Percentiles rank a stretch among this genome's conserved stretches.
Evolutionary conservation across 2,888 invertebrate genomes (phyloP).

Genomic region (Hirtodrosophila alboralis): DNA sequence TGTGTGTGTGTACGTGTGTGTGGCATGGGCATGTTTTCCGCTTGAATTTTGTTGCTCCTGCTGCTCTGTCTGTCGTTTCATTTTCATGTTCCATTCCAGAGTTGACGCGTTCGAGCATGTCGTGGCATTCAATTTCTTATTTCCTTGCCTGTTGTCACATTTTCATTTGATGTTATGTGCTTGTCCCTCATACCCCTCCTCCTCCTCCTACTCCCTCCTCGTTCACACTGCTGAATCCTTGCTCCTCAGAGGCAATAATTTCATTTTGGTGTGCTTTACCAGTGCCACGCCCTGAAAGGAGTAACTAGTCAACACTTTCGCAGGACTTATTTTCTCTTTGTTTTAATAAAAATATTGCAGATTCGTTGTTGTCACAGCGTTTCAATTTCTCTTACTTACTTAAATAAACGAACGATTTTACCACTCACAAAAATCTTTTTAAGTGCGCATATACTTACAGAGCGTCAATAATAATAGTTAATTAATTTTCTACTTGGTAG

Average conservation of each 20-base stretch:
- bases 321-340: background rate
- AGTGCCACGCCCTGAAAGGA: conserved; percentile 16
- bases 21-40: conserved; percentile 46
- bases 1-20: conserved; percentile 9
- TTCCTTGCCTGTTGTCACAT: conserved; percentile 62
- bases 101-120: conserved; percentile 56
- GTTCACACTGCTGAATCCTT: background rate
- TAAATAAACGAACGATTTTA: no score
- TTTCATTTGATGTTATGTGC: conserved; percentile 62
- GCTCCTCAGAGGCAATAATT: conserved; percentile 36
- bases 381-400: no score
- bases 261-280: conserved; percentile 27
- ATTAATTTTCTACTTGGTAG: no score
- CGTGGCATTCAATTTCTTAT: conserved; percentile 67
- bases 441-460: no score
- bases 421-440: no score
- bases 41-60: conserved; percentile 28
- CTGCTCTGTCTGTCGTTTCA: conserved; percentile 29
- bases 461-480: no score
- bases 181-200: conserved; percentile 4
- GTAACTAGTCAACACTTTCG: conserved; percentile 26
- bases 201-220: background rate
- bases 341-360: background rate
- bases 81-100: conserved; percentile 47
- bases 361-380: no score